Evolutionary conservation across 1,140 invertebrate species (phyloP), one percentile per base, ranked within the genome.

Genomic region (Berghia stephanieae): DNA sequence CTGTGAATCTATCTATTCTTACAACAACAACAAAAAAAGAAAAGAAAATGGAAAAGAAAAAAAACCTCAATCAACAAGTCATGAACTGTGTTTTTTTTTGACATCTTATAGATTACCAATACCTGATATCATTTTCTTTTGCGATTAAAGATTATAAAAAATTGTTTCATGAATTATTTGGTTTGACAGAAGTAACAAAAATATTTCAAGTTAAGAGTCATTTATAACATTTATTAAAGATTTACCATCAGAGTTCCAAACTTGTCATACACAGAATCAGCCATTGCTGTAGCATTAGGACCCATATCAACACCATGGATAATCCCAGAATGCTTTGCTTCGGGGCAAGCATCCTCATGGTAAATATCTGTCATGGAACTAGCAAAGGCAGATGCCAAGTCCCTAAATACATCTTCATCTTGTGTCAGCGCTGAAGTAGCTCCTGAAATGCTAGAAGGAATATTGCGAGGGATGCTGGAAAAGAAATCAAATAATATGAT

Each of bases 301-400:
- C 55, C 78, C 46, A 86, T 73, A 52, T 87, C 83, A 31, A 84
- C 84, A 8, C 88, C 88, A 79, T 88, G 87, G 8, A 88, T 75
- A 34, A 88, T 83, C 34, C 88, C 87, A 73, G 79, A 80, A n/a
- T 76, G 78, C 24, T 55, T 55, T 46, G 57, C 93, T 91, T 82
- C 86, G 76, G 73, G 75, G 78, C 86, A 87, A 8, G 79, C 66
- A 24, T 80, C 81, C 24, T 75, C 18, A 55, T 83, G 75, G 60
- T 85, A 83, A 63, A 87, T 83, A 13, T 79, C 76, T 10, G 85
- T 82, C 68, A 83, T 79, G 36, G 70, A 75, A 69, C 83, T 94
- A 94, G 85, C 83, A 82, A 84, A 85, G 75, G 86, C 78, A 27
- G 83, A 78, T 27, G 86, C 86, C 24, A 90, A 79, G n/a, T 83